Percentiles rank a stretch among this genome's conserved stretches.
Conservation (phyloP, 2,888 invertebrate genomes). For the Spicauda simplicius region DNA sequence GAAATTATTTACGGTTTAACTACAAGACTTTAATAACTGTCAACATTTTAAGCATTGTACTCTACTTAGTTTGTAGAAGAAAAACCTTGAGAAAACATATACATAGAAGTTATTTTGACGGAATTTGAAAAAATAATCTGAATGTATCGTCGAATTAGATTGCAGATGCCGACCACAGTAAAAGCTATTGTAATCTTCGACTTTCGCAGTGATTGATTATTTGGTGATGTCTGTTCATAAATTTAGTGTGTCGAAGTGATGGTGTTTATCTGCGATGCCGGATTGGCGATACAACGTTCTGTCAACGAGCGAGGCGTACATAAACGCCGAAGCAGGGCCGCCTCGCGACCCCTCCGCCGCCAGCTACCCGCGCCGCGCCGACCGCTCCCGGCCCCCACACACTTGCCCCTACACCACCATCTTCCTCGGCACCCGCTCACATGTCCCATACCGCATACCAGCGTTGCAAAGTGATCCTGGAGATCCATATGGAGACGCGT, state of each 20-base stretch:
- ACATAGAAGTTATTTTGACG: neutral
- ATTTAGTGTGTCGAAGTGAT: conserved; percentile 66
- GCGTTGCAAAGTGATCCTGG: conserved; percentile 69
- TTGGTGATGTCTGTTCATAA: conserved; percentile 23
- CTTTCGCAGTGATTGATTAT: conserved; percentile 47
- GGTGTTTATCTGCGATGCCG: conserved; percentile 76
- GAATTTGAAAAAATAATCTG: neutral
- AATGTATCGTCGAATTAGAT: conserved; percentile 48
- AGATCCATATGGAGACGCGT: conserved; percentile 74
- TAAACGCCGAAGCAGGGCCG: conserved; percentile 64
- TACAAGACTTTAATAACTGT: conserved; percentile 23
- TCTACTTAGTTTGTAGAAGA: neutral
- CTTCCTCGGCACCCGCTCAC: conserved; percentile 68
- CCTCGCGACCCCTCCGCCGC: conserved; percentile 72
- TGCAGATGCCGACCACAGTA: conserved; percentile 66
- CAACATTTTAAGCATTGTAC: neutral
- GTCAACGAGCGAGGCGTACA: conserved; percentile 81
- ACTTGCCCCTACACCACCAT: conserved; percentile 81
- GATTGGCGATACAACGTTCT: conserved; percentile 84
- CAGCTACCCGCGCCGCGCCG: conserved; percentile 82
- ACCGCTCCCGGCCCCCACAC: conserved; percentile 75
- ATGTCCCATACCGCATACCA: conserved; percentile 64
- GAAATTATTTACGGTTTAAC: conserved; percentile 34
- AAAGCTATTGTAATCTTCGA: conserved; percentile 51
- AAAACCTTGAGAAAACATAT: neutral